phyloP scores from a whole-genome alignment of 2,888 invertebrate genomes.

The Ochropleura leucogaster region DNA sequence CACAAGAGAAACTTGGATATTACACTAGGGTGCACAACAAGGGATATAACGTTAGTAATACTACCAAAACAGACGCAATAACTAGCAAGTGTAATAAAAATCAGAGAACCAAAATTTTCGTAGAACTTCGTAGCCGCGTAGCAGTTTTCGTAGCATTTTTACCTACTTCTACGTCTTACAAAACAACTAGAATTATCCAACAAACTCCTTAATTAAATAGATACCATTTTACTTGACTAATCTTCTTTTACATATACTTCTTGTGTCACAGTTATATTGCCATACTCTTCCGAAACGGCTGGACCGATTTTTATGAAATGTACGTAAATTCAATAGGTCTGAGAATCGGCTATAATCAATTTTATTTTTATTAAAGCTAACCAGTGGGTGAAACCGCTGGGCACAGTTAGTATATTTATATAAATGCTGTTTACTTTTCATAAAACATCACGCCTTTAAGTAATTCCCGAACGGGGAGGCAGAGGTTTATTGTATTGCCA shows the following conservation, averaged over 20 bases:
- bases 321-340: too few relatives aligned
- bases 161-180: not conserved
- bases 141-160: conserved; percentile 39
- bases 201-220: not conserved
- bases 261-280: too few relatives aligned
- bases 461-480: not conserved
- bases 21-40: not conserved
- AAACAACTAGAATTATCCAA: not conserved
- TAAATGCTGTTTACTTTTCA: not conserved
- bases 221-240: not conserved
- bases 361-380: too few relatives aligned
- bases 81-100: too few relatives aligned
- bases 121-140: conserved; percentile 26
- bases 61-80: not conserved
- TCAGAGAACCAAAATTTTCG: not conserved
- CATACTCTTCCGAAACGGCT: too few relatives aligned
- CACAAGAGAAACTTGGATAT: not conserved
- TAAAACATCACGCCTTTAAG: too few relatives aligned
- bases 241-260: not conserved
- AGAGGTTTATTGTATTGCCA: too few relatives aligned
- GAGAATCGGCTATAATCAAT: too few relatives aligned
- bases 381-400: too few relatives aligned
- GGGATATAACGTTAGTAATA: not conserved
- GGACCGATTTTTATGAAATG: too few relatives aligned
- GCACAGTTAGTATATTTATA: not conserved